phyloP scores from a whole-genome alignment of 2,797 vertebrate species.

The Sparidentex hasta region DNA sequence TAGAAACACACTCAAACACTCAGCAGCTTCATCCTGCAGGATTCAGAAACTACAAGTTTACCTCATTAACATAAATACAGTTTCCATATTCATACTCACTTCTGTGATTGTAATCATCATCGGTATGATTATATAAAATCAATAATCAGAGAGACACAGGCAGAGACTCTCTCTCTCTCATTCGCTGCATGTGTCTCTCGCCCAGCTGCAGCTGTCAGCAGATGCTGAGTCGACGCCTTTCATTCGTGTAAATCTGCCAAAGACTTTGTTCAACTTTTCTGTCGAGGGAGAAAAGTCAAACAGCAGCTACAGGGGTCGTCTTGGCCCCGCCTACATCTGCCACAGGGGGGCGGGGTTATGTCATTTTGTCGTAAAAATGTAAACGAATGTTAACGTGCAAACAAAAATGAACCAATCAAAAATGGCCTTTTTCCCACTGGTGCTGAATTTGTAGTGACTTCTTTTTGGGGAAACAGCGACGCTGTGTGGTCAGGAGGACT shows the following conservation, averaged over 20 bases:
- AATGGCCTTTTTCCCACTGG: slow-evolving; percentile 80
- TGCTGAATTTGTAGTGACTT: slow-evolving; percentile 79
- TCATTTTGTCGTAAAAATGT: slow-evolving; percentile 71
- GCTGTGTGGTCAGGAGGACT: slow-evolving; percentile 20
- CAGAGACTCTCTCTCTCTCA: neutral
- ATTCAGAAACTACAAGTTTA: too few species aligned
- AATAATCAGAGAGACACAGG: neutral
- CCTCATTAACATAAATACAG: too few species aligned
- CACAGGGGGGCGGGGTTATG: slow-evolving; percentile 19
- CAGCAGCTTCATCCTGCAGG: too few species aligned
- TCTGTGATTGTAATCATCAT: slow-evolving; percentile 8
- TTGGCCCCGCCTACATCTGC: neutral
- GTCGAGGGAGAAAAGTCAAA: neutral
- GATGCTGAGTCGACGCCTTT: slow-evolving; percentile 19
- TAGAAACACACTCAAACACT: too few species aligned
- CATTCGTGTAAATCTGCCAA: slow-evolving; percentile 69
- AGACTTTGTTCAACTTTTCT: slow-evolving; percentile 64
- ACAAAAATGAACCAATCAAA: slow-evolving; percentile 67
- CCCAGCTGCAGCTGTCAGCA: neutral
- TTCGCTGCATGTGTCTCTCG: neutral
- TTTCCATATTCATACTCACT: neutral
- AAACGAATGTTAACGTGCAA: slow-evolving; percentile 75
- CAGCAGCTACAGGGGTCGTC: neutral
- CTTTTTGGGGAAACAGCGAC: slow-evolving; percentile 32
- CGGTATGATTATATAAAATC: neutral